Percentiles rank a stretch among this genome's conserved stretches.
Evolutionary conservation across 2,888 invertebrate species (phyloP).

Genomic region (Yponomeuta evonymella): DNA sequence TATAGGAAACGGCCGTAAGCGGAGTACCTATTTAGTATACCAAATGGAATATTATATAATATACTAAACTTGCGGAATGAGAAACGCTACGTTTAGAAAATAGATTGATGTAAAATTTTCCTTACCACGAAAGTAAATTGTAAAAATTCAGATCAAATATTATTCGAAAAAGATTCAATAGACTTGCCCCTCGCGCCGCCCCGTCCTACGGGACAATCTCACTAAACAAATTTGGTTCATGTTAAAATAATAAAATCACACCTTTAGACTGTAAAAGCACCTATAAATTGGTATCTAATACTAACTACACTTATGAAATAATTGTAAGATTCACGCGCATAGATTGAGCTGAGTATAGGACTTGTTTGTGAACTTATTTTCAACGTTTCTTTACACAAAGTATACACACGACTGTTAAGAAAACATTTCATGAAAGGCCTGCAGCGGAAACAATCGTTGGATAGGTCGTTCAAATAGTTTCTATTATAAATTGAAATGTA

Average conservation of each 20-base stretch:
- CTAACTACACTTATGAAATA: slow-evolving; percentile 45
- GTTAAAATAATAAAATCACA: slow-evolving; percentile 38
- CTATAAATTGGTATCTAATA: slow-evolving; percentile 23
- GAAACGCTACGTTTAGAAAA: too few species aligned
- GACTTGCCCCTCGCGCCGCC: slow-evolving; percentile 20
- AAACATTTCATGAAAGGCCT: slow-evolving; percentile 25
- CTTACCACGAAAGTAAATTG: not conserved
- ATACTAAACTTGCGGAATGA: too few species aligned
- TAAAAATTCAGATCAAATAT: slow-evolving; percentile 4
- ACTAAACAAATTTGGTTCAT: slow-evolving; percentile 28
- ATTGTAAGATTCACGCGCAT: slow-evolving; percentile 2
- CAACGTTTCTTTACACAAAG: not conserved
- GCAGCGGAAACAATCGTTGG: slow-evolving; percentile 13
- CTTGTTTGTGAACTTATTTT: not conserved
- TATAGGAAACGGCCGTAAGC: too few species aligned
- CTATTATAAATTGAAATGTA: too few species aligned
- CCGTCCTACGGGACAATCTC: slow-evolving; percentile 4
- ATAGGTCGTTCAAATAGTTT: not conserved
- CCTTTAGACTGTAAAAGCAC: slow-evolving; percentile 37
- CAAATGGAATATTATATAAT: too few species aligned
- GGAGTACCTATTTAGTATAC: too few species aligned
- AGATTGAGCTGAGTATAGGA: slow-evolving; percentile 28
- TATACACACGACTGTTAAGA: not conserved
- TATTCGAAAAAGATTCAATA: slow-evolving; percentile 11
- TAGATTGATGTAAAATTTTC: too few species aligned